Evolutionary conservation across 1,140 invertebrate genomes (phyloP), one percentile per base, ranked within the genome.

Genomic region (Scaptomyza montana): DNA sequence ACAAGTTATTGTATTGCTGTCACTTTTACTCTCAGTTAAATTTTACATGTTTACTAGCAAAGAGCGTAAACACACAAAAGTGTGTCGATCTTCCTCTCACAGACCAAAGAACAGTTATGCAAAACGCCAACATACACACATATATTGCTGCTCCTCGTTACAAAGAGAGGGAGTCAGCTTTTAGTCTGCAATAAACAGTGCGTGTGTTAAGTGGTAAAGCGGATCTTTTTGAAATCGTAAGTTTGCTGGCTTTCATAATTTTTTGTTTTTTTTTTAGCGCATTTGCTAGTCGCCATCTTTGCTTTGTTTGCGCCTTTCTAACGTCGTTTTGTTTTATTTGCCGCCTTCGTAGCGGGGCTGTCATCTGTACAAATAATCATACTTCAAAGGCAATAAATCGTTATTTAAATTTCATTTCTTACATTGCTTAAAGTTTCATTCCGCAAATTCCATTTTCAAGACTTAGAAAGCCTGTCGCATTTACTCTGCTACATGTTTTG

Each of bases 341-440:
- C 21, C 72, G 63, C 62, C 85, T 68, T 56, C 43, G 41, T 53
- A 43, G 47, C 54, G 12, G 41, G 50, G 47, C n/a, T 59, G 60
- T 54, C 49, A 74, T 54, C 66, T 87, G 61, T 72, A 51, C 77
- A 89, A 89, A 89, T 80, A 89, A 87, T 82, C 80, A 89, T 89
- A 84, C 84, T 89, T 89, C 84, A 89, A 89, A 89, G 84, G 84
- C 80, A 55, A 89, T 89, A 89, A 89, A 89, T 89, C 84, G 84
- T 89, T 89, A 89, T 89, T 89, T 89, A 89, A 89, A 89, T 89
- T 89, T 89, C 69, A 84, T 78, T 89, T 89, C 67, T 51, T 66
- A 74, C 75, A 80, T 80, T 84, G 79, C 85, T 80, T 89, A 78
- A 89, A 89, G 84, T 89, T 89, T 80, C 77, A 74, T 84, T 84